Base-by-base conservation (phyloP, 92 coral and sea anemone species). In the Epizoanthus illoricatus region DNA sequence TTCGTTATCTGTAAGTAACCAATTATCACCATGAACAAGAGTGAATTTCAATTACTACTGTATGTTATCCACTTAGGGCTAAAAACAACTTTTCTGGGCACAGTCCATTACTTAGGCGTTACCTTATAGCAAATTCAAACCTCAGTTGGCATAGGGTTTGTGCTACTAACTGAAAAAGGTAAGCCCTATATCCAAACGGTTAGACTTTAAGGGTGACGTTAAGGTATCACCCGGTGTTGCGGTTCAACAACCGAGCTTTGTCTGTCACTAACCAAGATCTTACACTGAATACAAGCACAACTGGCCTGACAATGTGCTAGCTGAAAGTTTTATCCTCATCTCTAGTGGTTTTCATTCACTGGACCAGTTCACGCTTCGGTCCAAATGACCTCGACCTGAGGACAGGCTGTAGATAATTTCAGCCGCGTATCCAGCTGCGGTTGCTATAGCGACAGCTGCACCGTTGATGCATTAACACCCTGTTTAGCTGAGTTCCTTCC, bases 381-480 rank as follows among this genome's bases (percentile, higher is more conserved):
- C 81, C 69, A 76, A 24, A 21, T 41, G 81, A 76, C 67, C 58
- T 36, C 41, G 60, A 63, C 71, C 42, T 24, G 81, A 76, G 82
- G 82, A 78, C 71, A 40, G 82, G 55, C 71, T 78, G 82, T 19
- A 1, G 82, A 62, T 78, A 63, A 52, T 23, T 42, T 20, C 82
- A 78, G 82, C 85, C 75, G 76, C 33, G 65, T 45, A 57, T 81
- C 15, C 76, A 68, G 85, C 85, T 52, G 85, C 49, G 85, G 85
- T 81, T 54, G 85, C 85, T 71, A 81, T 54, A 49, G 65, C 54
- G 76, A 68, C 21, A 55, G 61, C 23, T 61, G 28, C 66, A 71
- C 63, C 82, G 65, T 78, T 57, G 82, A 64, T 43, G 64, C 20
- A 23, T 61, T 62, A 78, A 78, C 82, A 78, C 82, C 82, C 43